phyloP scores from a whole-genome alignment of 2,113 vertebrate genomes.

The Oreochromis niloticus region DNA sequence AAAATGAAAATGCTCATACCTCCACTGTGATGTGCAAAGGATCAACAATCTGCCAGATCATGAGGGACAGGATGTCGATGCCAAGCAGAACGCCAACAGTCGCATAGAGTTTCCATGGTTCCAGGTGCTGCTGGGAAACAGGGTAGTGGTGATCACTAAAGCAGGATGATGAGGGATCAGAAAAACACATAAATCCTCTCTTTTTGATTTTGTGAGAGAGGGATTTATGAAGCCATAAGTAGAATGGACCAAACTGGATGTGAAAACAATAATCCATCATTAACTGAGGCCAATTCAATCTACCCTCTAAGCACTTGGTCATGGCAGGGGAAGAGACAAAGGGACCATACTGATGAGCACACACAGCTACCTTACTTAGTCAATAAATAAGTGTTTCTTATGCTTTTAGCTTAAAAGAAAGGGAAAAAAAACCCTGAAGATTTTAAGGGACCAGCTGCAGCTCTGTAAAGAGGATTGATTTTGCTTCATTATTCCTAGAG shows the following conservation, averaged over 20 bases:
- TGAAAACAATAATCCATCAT: slow-evolving; percentile 53
- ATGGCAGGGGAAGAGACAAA: neutral
- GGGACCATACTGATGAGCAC: neutral
- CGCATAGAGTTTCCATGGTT: slow-evolving; percentile 87
- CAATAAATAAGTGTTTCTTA: neutral
- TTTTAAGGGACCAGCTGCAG: neutral
- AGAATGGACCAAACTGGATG: slow-evolving; percentile 15
- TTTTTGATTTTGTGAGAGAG: slow-evolving; percentile 2
- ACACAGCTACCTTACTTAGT: neutral
- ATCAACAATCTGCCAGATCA: slow-evolving; percentile 89
- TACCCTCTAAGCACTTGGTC: neutral
- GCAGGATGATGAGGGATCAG: neutral
- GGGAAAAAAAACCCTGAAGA: fast-evolving
- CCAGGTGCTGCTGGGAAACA: slow-evolving; percentile 77
- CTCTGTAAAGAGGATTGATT: neutral
- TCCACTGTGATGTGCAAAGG: slow-evolving; percentile 86
- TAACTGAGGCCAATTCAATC: slow-evolving; percentile 45
- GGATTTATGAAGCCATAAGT: slow-evolving; percentile 47
- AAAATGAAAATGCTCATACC: slow-evolving; percentile 59
- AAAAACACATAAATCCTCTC: slow-evolving; percentile 2
- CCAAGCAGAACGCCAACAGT: slow-evolving; percentile 82
- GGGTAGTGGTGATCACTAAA: neutral
- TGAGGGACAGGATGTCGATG: slow-evolving; percentile 80
- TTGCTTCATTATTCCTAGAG: neutral
- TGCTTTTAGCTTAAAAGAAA: neutral